These are phyloP conservation scores for Creontiades dilutus DNA, from an alignment of 2,888 invertebrate species.

Conservation along the genomic window DNA sequence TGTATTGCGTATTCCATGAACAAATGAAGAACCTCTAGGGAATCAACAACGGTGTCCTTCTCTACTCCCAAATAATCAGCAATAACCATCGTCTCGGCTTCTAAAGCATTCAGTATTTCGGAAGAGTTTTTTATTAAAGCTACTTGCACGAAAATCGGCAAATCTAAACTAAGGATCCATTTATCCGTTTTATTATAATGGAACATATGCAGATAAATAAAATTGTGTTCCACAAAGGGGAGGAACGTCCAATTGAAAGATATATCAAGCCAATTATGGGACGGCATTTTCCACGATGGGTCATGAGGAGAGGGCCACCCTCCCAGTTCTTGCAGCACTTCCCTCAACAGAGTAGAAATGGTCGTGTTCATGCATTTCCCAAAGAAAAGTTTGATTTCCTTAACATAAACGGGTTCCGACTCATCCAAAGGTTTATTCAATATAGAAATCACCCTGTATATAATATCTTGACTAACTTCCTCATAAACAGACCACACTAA, in stretches of 20 bases:
- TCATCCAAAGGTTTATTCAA: neutral
- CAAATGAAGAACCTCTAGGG: neutral
- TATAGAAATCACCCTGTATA: neutral
- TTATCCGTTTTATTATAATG: neutral
- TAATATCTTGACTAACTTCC: neutral
- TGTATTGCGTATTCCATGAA: constrained; percentile 40
- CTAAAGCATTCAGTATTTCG: neutral
- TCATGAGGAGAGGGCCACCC: constrained; percentile 30
- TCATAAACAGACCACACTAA: neutral
- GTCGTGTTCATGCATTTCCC: neutral
- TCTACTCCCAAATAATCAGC: neutral
- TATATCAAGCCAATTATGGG: constrained; percentile 1
- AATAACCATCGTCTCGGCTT: neutral
- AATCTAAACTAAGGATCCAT: constrained; percentile 21
- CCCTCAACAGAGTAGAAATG: neutral
- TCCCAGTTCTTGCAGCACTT: constrained; percentile 1
- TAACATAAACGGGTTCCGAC: neutral
- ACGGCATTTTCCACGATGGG: neutral
- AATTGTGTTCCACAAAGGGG: constrained; percentile 19
- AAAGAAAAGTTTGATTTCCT: neutral
- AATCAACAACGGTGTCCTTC: neutral
- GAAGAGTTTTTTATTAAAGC: neutral
- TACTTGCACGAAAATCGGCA: neutral
- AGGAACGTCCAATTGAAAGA: constrained; percentile 51
- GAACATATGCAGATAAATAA: neutral